Conservation (phyloP, 2,113 vertebrate species). For the Sturnira hondurensis region DNA sequence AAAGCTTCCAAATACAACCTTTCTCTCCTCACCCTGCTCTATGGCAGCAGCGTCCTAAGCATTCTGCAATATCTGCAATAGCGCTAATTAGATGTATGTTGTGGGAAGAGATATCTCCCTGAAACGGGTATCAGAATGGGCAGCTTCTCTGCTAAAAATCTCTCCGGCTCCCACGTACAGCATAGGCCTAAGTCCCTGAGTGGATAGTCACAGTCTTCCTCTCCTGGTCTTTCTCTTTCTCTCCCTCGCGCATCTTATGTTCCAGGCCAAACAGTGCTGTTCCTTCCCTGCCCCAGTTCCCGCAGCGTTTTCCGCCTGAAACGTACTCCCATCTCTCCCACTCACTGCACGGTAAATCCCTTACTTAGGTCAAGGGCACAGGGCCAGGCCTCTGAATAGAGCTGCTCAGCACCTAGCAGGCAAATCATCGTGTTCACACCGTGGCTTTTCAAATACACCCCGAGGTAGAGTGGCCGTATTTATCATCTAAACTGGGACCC, state of each 20-base stretch:
- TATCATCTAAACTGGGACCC: not conserved
- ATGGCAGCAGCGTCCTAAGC: not conserved
- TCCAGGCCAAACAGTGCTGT: not conserved
- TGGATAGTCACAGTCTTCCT: not conserved
- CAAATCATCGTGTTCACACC: not conserved
- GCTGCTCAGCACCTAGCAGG: no score
- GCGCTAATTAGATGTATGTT: not conserved
- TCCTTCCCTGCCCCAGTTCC: not conserved
- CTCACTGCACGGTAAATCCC: not conserved
- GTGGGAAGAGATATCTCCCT: not conserved
- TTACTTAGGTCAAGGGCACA: not conserved
- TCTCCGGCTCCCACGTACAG: not conserved
- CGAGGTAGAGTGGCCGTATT: not conserved
- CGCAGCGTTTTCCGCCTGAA: not conserved
- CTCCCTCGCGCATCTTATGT: accelerated
- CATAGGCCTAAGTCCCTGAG: not conserved
- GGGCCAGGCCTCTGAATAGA: not conserved
- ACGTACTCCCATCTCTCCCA: not conserved
- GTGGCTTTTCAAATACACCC: no score
- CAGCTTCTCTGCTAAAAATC: not conserved
- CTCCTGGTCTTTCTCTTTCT: not conserved
- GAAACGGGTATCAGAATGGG: not conserved
- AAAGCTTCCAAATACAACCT: not conserved
- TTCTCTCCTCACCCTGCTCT: not conserved
- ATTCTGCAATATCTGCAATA: not conserved